A percentile compares a stretch with the other conserved stretches of the same genome.
These are phyloP conservation scores for Diaprepes abbreviatus DNA, from an alignment of 2,888 invertebrate genomes.

Conservation along the genomic window DNA sequence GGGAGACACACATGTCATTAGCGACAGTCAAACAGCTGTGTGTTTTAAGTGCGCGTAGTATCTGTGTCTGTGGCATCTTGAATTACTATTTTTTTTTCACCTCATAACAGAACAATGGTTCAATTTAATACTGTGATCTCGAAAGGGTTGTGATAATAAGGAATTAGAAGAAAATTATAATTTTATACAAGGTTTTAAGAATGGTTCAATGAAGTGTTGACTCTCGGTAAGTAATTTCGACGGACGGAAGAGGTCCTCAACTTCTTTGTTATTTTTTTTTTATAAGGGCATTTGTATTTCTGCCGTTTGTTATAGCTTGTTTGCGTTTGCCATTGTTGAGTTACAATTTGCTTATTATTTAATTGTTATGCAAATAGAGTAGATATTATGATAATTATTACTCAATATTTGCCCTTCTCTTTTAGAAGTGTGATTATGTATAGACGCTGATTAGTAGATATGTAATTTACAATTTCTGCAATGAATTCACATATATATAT, in stretches of 20 bases:
- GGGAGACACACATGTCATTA: conserved; percentile 13
- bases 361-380: no score
- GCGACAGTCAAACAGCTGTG: conserved; percentile 52
- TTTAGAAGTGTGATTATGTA: not conserved
- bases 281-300: conserved; percentile 2
- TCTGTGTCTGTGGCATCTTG: conserved; percentile 32
- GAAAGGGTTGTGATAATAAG: conserved; percentile 53
- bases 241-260: conserved; percentile 23
- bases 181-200: conserved; percentile 46
- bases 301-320: not conserved
- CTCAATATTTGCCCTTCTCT: conserved; percentile 7
- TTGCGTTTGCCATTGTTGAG: not conserved
- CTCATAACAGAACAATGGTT: conserved; percentile 48
- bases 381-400: not conserved
- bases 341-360: not conserved
- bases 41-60: conserved; percentile 33
- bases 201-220: conserved; percentile 52
- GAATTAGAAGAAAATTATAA: conserved; percentile 48
- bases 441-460: not conserved
- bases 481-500: no score
- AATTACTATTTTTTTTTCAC: conserved; percentile 45
- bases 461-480: not conserved
- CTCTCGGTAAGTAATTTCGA: conserved; percentile 50
- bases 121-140: conserved; percentile 53
- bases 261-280: conserved; percentile 37